Evolutionary conservation across 2,797 vertebrate genomes (phyloP).

Genomic region (Halcyon badia): DNA sequence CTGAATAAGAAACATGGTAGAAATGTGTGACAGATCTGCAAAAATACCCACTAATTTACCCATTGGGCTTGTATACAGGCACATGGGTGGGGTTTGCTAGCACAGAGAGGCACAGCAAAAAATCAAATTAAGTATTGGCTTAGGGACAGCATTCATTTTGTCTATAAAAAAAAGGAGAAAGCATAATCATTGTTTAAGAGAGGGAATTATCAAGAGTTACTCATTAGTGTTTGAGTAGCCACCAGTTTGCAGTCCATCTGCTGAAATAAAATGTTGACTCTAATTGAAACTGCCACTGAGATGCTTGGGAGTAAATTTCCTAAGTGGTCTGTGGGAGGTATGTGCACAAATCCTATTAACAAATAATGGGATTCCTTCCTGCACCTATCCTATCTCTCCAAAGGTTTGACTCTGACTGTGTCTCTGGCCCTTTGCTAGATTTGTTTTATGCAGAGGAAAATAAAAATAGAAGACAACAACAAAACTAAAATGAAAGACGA

Average conservation of each 20-base stretch:
- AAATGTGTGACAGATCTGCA: conserved; percentile 59
- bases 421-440: conserved; percentile 32
- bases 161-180: background rate
- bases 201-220: conserved; percentile 10
- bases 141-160: conserved; percentile 27
- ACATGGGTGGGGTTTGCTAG: conserved; percentile 54
- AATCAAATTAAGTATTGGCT: conserved; percentile 59
- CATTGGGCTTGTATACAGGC: conserved; percentile 6
- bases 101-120: conserved; percentile 44
- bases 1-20: conserved; percentile 35
- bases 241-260: conserved; percentile 64
- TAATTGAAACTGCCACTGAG: conserved; percentile 59
- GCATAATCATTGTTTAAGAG: conserved; percentile 42
- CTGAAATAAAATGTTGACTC: conserved; percentile 54
- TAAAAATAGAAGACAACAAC: conserved; percentile 41
- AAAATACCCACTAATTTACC: conserved; percentile 16
- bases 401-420: conserved; percentile 49
- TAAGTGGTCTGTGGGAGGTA: conserved; percentile 46
- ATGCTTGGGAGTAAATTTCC: conserved; percentile 60
- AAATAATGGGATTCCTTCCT: conserved; percentile 62
- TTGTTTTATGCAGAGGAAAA: conserved; percentile 51
- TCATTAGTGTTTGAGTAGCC: conserved; percentile 46
- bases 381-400: background rate
- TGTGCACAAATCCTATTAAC: conserved; percentile 69
- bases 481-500: conserved; percentile 47